Base-by-base conservation (phyloP, 1,140 invertebrate species). In the Linepithema humile region DNA sequence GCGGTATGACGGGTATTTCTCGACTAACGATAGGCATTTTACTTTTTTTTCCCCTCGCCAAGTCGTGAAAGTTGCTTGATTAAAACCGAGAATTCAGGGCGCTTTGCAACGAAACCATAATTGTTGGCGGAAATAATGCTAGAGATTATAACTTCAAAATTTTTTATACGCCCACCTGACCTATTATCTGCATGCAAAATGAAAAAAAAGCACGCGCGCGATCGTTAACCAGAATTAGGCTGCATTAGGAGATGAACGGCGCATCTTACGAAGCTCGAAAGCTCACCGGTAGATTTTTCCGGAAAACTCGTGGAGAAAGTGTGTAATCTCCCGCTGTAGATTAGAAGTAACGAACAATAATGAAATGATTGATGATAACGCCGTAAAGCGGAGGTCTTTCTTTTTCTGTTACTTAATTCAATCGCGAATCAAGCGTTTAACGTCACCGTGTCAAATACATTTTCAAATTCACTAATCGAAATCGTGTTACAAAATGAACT, bases 1-100 rank as follows among this genome's bases (percentile, higher is more conserved):
- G 6, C 5, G 3, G 4, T 4, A 4, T 1, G n/a, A 32, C 26
- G 23, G 64, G 15, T 55, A 53, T 70, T 70, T 80, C 48, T 69
- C 53, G 64, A 35, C 43, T 80, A 35, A 70, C 57, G 70, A 80
- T 69, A 17, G 62, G 7, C 32, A 23, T 67, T 78, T 78, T 67
- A 78, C 60, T 40, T 69, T 29, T 75, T 40, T 43, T 17, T 4
- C 1, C 32, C 32, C 43, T 40, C 17, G 43, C 17, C 9, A 17
- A 17, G 55, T 74, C 78, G 23, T 74, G 57, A 83, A 83, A 64
- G 55, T 83, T 77, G 59, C 43, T 64, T 83, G 72, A 83, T 83
- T 83, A 83, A 77, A 83, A 75, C 20, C 9, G 48, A 77, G 70
- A 35, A 65, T 65, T 75, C 45, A 50, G 26, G 45, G 4, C 15